phyloP scores from a whole-genome alignment of 2,888 invertebrate species.

The Euclidia mi region DNA sequence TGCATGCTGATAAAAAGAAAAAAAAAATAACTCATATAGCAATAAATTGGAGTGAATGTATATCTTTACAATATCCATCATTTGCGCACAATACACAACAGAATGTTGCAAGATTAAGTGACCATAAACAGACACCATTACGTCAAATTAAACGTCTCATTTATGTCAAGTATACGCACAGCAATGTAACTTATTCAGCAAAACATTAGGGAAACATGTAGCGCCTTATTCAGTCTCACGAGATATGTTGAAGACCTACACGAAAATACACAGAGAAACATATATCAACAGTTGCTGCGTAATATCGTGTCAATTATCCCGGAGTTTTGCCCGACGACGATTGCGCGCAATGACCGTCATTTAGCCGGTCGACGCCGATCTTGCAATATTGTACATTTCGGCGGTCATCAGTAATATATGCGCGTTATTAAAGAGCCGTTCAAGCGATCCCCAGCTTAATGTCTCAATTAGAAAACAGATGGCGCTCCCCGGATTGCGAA shows the following conservation, averaged over 20 bases:
- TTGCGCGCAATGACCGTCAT: constrained; percentile 82
- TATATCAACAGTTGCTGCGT: constrained; percentile 71
- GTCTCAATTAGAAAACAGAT: constrained; percentile 87
- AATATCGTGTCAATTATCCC: constrained; percentile 85
- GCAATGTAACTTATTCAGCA: constrained; percentile 51
- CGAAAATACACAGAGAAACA: constrained; percentile 61
- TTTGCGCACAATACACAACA: no score
- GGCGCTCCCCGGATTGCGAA: constrained; percentile 71
- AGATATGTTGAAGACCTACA: constrained; percentile 59
- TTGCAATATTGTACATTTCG: constrained; percentile 73
- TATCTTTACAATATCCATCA: no score
- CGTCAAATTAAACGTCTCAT: constrained; percentile 47
- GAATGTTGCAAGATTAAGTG: no score
- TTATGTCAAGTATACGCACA: constrained; percentile 49
- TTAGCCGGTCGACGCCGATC: constrained; percentile 71
- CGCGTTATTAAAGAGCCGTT: constrained; percentile 83
- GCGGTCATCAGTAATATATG: constrained; percentile 80
- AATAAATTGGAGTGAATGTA: no score
- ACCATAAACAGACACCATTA: constrained; percentile 21
- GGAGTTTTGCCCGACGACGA: constrained; percentile 81
- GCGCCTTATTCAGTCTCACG: constrained; percentile 48
- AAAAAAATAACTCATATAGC: no score
- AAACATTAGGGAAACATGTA: constrained; percentile 52
- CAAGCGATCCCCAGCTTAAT: constrained; percentile 80
- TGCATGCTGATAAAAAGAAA: no score